phyloP scores from a whole-genome alignment of 2,113 vertebrate species.

The Neoarius graeffei region DNA sequence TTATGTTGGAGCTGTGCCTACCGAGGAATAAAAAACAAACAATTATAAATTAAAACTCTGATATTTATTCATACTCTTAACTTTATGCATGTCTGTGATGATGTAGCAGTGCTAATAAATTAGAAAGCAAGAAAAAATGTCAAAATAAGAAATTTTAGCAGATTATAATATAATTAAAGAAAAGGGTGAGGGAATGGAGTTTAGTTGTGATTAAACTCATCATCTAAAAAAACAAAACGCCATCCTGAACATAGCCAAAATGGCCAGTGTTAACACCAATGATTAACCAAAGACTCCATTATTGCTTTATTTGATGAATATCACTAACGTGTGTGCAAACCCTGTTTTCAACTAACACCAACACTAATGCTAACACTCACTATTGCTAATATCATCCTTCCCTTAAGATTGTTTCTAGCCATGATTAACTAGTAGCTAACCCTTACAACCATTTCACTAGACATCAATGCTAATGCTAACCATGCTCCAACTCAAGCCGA shows the following conservation, averaged over 20 bases:
- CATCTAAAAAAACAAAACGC: neutral
- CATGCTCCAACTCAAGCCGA: neutral
- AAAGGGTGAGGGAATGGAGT: neutral
- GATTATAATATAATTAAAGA: neutral
- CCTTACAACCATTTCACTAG: neutral
- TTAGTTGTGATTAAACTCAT: neutral
- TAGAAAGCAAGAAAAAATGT: neutral
- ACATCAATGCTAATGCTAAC: constrained; percentile 5
- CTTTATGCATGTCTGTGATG: neutral
- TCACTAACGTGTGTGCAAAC: neutral
- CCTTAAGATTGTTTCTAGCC: neutral
- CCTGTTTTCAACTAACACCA: neutral
- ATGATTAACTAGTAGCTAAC: neutral
- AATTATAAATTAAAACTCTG: neutral
- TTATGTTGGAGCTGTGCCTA: constrained; percentile 99
- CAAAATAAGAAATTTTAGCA: neutral
- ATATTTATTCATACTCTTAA: neutral
- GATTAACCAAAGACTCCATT: neutral
- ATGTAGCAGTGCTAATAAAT: neutral
- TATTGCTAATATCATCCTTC: neutral
- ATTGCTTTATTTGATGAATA: neutral
- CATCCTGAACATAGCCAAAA: neutral
- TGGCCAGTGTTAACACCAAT: neutral
- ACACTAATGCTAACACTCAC: neutral
- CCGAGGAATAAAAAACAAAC: constrained; percentile 20